These are phyloP conservation scores for Psilopsiagon aurifrons DNA, from an alignment of 2,113 vertebrate species.

Conservation along the genomic window DNA sequence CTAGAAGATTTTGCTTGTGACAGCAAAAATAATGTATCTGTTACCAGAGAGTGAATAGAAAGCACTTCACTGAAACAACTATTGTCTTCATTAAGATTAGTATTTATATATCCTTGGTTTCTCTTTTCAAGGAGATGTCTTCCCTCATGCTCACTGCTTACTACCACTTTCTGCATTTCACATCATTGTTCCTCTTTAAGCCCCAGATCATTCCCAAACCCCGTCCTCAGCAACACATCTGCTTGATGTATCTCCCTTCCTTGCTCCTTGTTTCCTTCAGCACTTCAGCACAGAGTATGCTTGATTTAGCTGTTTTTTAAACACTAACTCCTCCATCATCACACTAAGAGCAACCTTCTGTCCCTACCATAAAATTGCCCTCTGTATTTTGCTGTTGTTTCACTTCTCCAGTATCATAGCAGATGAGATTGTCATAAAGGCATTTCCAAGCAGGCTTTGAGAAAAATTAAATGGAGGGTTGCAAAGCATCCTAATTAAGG, in stretches of 20 bases:
- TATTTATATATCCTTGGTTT: neutral
- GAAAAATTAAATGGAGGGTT: neutral
- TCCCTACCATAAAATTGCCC: neutral
- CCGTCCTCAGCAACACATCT: neutral
- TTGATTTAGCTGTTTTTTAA: slow-evolving; percentile 22
- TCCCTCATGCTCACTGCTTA: neutral
- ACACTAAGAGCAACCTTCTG: neutral
- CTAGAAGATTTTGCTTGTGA: neutral
- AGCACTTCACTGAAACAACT: neutral
- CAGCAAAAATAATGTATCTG: neutral
- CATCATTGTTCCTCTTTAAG: neutral
- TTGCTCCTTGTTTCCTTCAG: neutral
- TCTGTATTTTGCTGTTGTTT: neutral
- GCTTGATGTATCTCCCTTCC: neutral
- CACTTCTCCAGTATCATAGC: neutral
- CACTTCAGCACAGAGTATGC: neutral
- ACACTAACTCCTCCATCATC: neutral
- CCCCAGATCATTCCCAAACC: neutral
- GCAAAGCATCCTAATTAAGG: neutral
- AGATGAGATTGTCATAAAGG: neutral
- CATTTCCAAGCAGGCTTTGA: neutral
- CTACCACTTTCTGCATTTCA: neutral
- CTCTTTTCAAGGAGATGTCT: slow-evolving; percentile 3
- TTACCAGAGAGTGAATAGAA: neutral
- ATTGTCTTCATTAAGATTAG: neutral